These are phyloP conservation scores for Etia nguti DNA, from an alignment of 2,113 vertebrate genomes.

Conservation along the genomic window DNA sequence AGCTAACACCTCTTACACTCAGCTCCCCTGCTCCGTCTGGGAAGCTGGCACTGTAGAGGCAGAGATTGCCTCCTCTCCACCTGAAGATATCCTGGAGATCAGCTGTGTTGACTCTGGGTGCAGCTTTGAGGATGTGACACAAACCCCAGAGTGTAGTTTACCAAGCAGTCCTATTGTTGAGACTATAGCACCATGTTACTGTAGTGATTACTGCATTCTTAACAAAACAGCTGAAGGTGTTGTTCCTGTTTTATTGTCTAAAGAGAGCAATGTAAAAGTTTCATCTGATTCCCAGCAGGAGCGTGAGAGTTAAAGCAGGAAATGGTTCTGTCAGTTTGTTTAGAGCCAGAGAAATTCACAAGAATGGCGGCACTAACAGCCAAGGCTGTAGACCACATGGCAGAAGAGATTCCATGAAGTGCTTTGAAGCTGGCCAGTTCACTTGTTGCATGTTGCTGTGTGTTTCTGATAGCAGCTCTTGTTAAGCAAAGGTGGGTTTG, in stretches of 20 bases:
- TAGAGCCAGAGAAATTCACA: neutral
- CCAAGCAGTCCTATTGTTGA: neutral
- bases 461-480: neutral
- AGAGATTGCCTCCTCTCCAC: neutral
- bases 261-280: neutral
- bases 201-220: conserved; percentile 44
- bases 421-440: neutral
- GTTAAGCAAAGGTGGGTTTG: neutral
- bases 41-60: neutral
- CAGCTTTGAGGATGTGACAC: neutral
- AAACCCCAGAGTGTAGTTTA: conserved; percentile 21
- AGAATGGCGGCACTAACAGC: neutral
- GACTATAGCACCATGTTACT: neutral
- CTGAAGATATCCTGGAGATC: neutral
- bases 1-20: conserved; percentile 18
- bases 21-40: conserved; percentile 6
- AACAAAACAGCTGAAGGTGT: conserved; percentile 38
- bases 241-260: conserved; percentile 34
- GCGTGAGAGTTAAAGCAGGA: neutral
- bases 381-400: neutral
- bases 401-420: neutral
- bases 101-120: conserved; percentile 29
- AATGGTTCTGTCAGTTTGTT: neutral
- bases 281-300: neutral
- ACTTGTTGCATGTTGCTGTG: neutral